Conservation (phyloP, 2,888 invertebrate genomes). For the Augiades crinisus region DNA sequence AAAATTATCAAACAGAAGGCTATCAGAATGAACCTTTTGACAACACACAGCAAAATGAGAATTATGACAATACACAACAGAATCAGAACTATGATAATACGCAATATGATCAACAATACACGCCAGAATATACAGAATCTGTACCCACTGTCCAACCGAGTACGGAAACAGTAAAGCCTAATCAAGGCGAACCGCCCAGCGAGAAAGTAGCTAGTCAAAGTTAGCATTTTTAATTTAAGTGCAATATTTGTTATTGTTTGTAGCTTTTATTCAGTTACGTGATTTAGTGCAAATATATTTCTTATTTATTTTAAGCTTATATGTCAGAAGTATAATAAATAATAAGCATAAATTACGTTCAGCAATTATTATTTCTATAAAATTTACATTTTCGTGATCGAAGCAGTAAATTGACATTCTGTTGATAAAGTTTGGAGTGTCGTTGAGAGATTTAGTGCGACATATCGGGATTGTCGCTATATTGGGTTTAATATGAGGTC, state of each 20-base stretch:
- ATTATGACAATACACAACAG: too few species aligned
- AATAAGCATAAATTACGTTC: too few species aligned
- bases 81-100: conserved; percentile 52
- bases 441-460: too few species aligned
- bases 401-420: too few species aligned
- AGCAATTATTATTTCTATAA: too few species aligned
- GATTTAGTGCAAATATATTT: background rate
- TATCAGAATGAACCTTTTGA: conserved; percentile 52
- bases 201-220: conserved; percentile 56
- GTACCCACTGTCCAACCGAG: conserved; percentile 26
- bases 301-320: background rate
- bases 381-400: too few species aligned
- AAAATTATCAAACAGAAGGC: conserved; percentile 51
- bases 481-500: too few species aligned
- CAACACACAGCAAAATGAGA: too few species aligned
- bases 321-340: too few species aligned
- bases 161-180: conserved; percentile 28
- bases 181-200: conserved; percentile 45
- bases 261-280: conserved; percentile 37
- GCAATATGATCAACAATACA: conserved; percentile 47
- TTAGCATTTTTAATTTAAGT: conserved; percentile 58
- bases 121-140: conserved; percentile 39
- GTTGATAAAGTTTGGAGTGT: too few species aligned
- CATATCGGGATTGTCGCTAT: too few species aligned
- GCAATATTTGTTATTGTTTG: conserved; percentile 58